Conservation (phyloP, 2,113 vertebrate species). For the Dascyllus trimaculatus region DNA sequence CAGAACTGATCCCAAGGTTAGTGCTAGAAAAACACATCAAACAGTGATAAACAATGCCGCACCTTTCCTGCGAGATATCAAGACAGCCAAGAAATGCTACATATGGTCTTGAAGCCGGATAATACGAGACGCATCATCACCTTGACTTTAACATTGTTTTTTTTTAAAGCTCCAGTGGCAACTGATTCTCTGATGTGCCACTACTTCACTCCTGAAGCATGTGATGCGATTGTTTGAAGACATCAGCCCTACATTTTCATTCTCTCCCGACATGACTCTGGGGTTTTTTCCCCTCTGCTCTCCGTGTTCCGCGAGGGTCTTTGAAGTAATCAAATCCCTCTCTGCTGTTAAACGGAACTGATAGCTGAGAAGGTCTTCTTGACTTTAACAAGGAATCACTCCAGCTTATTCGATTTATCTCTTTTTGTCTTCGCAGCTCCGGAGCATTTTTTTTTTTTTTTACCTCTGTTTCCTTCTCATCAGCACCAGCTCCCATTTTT, state of each 20-base stretch:
- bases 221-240: conserved; percentile 57
- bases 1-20: conserved; percentile 12
- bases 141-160: conserved; percentile 50
- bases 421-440: conserved; percentile 26
- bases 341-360: conserved; percentile 57
- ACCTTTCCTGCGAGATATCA: conserved; percentile 2
- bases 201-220: conserved; percentile 20
- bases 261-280: conserved; percentile 55
- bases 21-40: background rate
- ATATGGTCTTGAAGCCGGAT: background rate
- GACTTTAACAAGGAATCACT: conserved; percentile 60
- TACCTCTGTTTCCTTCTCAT: conserved; percentile 10
- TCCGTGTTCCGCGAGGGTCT: conserved; percentile 51
- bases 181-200: conserved; percentile 34
- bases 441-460: conserved; percentile 15
- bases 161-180: conserved; percentile 30
- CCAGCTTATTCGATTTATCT: conserved; percentile 21
- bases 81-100: background rate
- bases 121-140: conserved; percentile 36
- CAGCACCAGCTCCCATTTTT: background rate
- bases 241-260: conserved; percentile 44
- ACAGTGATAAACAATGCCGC: conserved; percentile 3
- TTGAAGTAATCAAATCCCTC: conserved; percentile 67
- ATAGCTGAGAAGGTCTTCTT: conserved; percentile 55
- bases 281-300: conserved; percentile 45